Base-by-base conservation (phyloP, 2,888 invertebrate genomes). In the Hirudinaria manillensis region DNA sequence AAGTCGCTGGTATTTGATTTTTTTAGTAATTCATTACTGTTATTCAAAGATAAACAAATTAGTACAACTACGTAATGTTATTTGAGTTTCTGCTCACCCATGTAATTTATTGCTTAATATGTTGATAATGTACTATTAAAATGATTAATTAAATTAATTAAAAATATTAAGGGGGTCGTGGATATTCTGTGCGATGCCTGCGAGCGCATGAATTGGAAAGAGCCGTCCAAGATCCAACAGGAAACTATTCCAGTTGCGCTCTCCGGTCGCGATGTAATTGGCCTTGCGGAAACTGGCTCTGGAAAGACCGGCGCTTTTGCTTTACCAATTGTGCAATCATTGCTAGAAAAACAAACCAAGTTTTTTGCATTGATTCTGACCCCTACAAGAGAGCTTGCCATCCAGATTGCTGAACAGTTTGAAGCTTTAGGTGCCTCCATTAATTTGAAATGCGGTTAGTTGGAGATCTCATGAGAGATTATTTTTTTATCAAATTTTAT, bases 371-470 rank as follows among this genome's bases (percentile, higher is more conserved):
- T 79, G 0, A 88, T 99, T 79, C 85, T 99, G 72, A 98, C 99
- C 24, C 99, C 99, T 0, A 99, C 99, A 0, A 89, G 99, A 86
- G 99, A 99, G 86, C 87, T 99, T 81, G 99, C 99, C 3, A 95
- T 95, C 85, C 99, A 99, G 86, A 99, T 99, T 83, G 92, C 93
- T 0, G 98, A 99, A 86, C 99, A 99, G 84, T 94, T 99, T 87
- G 94, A 96, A 85, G 98, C 98, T 3, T 87, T 99, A 77, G 98
- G 88, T 2, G 79, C 92, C 21, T 89, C 90, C 77, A 93, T 99
- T 83, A 97, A 97, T 56, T 92, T 99, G 0, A 94, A 94, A 88
- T 93, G 93, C 86, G 87, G 87, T 87, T 79, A 76, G 83, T 81
- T 61, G 7, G 7, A 7, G 13, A 29, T 16, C 29, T 61, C 10